phyloP scores from a whole-genome alignment of 2,113 vertebrate species.

The Ornithorhynchus anatinus region DNA sequence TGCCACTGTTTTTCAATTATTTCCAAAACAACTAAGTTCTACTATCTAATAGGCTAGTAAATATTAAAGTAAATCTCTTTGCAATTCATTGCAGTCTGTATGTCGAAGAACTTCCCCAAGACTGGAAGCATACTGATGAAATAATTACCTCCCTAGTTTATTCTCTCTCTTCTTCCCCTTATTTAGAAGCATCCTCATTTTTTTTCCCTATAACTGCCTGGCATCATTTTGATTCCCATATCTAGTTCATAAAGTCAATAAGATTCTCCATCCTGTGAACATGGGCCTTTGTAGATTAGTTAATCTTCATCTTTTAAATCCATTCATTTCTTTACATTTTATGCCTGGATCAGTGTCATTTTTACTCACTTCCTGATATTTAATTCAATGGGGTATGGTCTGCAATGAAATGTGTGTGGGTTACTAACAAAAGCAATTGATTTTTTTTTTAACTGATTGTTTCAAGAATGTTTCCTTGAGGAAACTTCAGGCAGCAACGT shows the following conservation, averaged over 20 bases:
- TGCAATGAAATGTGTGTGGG: conserved; percentile 7
- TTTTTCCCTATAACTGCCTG: conserved; percentile 27
- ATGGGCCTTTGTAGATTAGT: conserved; percentile 12
- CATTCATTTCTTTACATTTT: conserved; percentile 23
- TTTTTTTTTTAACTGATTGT: conserved; percentile 21
- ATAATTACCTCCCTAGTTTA: conserved; percentile 19
- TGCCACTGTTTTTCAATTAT: conserved; percentile 16
- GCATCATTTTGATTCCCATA: conserved; percentile 45
- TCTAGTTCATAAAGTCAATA: conserved; percentile 48
- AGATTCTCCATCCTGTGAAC: conserved; percentile 4
- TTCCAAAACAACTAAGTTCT: conserved; percentile 14
- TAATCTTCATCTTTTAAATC: conserved; percentile 28
- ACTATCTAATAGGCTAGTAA: not conserved
- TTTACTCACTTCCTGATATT: conserved; percentile 45
- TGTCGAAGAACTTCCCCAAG: conserved; percentile 17
- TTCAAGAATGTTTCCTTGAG: conserved; percentile 46
- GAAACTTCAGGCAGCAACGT: too few relatives aligned
- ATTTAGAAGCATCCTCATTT: conserved; percentile 20
- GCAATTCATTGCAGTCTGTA: conserved; percentile 17
- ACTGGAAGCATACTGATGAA: not conserved
- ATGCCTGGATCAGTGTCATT: conserved; percentile 17
- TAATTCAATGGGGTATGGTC: not conserved
- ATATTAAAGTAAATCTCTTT: not conserved
- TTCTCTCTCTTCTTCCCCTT: not conserved
- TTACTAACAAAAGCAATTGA: conserved; percentile 5